phyloP scores from a whole-genome alignment of 2,113 vertebrate species.

The Orthochromis indermauri region DNA sequence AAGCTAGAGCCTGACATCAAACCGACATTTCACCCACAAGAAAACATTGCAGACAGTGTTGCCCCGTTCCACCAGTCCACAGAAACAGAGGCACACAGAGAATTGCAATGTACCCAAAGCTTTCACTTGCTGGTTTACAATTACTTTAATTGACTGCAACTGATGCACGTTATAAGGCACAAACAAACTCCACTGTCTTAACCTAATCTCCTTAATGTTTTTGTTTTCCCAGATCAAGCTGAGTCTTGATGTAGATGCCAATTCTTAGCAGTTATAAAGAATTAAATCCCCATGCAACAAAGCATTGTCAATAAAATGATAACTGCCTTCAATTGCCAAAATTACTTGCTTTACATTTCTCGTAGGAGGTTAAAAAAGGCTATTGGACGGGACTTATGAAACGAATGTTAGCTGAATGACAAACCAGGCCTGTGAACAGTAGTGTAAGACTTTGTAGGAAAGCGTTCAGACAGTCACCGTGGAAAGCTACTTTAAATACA shows the following conservation, averaged over 20 bases:
- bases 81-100: not conserved
- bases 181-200: not conserved
- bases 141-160: not conserved
- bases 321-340: not conserved
- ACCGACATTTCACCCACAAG: conserved; percentile 8
- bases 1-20: conserved; percentile 27
- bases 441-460: not conserved
- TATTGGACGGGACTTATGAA: not conserved
- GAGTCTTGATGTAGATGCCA: not conserved
- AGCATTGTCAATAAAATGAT: not conserved
- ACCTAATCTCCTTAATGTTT: not conserved
- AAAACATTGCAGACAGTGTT: not conserved
- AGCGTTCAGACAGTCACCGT: not conserved
- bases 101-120: not conserved
- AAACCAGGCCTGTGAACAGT: not conserved
- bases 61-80: not conserved
- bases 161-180: not conserved
- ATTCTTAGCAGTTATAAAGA: not conserved
- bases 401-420: conserved; percentile 35
- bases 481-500: conserved; percentile 11
- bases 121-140: not conserved
- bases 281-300: not conserved
- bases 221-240: not conserved
- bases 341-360: not conserved
- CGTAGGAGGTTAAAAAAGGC: not conserved